Evolutionary conservation across 2,797 vertebrate genomes (phyloP), one percentile per base, ranked within the genome.

Genomic region (Pangasius krempfi): DNA sequence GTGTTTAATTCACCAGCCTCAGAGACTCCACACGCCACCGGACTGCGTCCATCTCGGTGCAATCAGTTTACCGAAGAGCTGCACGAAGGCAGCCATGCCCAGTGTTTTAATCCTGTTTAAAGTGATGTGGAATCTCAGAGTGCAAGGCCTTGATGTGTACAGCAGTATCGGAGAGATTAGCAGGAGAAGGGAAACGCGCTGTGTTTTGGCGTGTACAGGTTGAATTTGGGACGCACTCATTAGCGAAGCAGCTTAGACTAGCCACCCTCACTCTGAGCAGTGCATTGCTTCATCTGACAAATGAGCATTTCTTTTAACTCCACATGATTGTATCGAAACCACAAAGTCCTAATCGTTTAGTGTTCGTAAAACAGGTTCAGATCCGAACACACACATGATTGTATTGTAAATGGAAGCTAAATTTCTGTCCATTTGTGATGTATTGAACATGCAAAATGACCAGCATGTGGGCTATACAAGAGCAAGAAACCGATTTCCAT

Each of bases 261-360:
- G 33, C 58, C 62, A 58, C 62, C 30, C 64, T 87, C 75, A 5
- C n/a, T 54, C 40, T 83, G 83, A 66, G 56, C 64, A 70, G 79
- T 54, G 64, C 75, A 56, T 16, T 66, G 8, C 75, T 47, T 33
- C 33, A 85, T 54, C 68, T 40, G 58, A 40, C 13, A 52, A 4
- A 6, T 30, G 20, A n/a, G 18, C 22, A 0, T 94, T 92, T 93
- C 93, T 96, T 97, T 96, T 97, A 97, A 97, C 97, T 98, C 98
- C 95, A 97, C 97, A 97, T 97, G 97, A 98, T 98, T 99, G 97
- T 99, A 98, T 97, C 97, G 97, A 97, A 97, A 97, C 96, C 97
- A 25, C 33, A 44, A 47, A 16, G 30, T 25, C n/a, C 18, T 58
- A 58, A 30, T 27, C 14, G 97, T 88, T 97, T 40, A 60, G 72